Conservation (phyloP, 2,888 invertebrate species). For the Theretra japonica region DNA sequence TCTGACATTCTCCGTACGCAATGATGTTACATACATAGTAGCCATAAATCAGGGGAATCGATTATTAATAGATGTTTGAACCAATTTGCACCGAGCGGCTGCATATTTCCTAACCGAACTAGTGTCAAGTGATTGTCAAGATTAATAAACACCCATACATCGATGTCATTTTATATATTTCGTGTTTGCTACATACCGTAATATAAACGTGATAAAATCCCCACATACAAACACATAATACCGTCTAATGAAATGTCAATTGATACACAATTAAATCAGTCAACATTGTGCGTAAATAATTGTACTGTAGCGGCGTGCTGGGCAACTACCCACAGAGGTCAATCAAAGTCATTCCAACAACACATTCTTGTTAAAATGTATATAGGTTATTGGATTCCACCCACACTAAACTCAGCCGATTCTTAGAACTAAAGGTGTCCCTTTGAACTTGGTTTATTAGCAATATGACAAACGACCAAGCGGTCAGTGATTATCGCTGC, state of each 20-base stretch:
- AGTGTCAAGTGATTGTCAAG: background rate
- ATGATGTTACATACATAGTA: background rate
- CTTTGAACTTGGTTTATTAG: background rate
- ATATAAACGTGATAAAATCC: background rate
- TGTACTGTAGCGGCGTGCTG: constrained; percentile 4
- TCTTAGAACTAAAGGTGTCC: background rate
- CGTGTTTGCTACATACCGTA: background rate
- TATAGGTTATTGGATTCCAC: background rate
- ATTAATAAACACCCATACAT: no score
- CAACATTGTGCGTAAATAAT: constrained; percentile 11
- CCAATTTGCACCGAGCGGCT: background rate
- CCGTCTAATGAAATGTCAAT: constrained; percentile 4
- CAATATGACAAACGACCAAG: no score
- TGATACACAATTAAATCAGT: constrained; percentile 11
- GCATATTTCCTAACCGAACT: background rate
- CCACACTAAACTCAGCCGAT: background rate
- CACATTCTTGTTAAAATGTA: background rate
- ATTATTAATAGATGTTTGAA: background rate
- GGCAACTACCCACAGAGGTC: constrained; percentile 1
- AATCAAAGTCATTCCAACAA: background rate
- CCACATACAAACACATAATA: background rate
- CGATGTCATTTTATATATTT: background rate
- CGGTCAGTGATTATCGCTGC: no score
- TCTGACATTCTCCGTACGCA: background rate
- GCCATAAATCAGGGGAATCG: background rate